Conservation (phyloP, 2,113 vertebrate genomes). For the Xenus cinereus region DNA sequence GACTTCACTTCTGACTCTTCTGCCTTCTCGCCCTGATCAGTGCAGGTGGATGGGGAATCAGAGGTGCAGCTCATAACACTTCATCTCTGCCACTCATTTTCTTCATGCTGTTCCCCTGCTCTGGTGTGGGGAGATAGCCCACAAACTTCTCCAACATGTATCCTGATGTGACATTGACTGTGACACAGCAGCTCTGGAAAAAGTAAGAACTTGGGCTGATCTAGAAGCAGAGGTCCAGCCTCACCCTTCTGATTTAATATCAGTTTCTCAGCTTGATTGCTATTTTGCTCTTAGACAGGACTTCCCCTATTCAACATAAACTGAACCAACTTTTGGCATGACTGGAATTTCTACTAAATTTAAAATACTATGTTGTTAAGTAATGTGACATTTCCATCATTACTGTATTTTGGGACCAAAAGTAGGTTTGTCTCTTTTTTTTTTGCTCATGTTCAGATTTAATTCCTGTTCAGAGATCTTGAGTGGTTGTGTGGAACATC, state of each 20-base stretch:
- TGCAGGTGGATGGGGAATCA: too few relatives aligned
- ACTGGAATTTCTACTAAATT: neutral
- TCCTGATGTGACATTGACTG: too few relatives aligned
- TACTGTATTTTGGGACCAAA: neutral
- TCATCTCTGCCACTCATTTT: neutral
- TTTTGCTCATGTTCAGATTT: neutral
- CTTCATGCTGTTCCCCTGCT: neutral
- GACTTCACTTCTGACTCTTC: neutral
- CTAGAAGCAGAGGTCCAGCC: neutral
- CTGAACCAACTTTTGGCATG: neutral
- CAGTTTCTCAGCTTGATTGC: neutral
- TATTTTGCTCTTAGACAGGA: neutral
- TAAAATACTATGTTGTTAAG: neutral
- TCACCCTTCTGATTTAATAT: neutral
- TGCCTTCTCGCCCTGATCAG: neutral
- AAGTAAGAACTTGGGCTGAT: neutral
- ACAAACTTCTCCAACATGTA: accelerated
- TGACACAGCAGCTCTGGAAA: neutral
- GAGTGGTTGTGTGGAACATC: neutral
- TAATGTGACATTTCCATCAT: neutral
- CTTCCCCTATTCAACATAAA: neutral
- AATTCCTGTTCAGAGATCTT: neutral
- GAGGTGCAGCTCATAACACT: neutral
- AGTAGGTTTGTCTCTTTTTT: neutral
- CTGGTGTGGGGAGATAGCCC: too few relatives aligned